A percentile compares a stretch with the other conserved stretches of the same genome.
phyloP scores from a whole-genome alignment of 64 coral and sea anemone genomes.

The Montipora efflorescens region DNA sequence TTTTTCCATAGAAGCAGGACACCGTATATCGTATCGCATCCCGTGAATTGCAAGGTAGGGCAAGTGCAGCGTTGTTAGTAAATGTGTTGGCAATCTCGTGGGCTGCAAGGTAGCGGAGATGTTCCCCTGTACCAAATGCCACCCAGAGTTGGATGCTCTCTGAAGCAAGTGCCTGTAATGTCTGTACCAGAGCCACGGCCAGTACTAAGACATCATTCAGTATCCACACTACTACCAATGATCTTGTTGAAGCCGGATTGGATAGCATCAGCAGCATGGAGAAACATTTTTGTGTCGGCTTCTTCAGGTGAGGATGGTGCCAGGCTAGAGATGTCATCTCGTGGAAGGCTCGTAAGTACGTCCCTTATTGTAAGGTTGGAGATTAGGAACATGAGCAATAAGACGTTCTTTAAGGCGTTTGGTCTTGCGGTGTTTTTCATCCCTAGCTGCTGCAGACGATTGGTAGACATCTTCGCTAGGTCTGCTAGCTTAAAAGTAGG shows the following conservation, averaged over 20 bases:
- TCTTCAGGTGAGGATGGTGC: conserved; percentile 50
- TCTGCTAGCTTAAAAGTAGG: not conserved
- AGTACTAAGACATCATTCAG: too few species aligned
- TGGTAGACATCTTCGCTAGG: not conserved
- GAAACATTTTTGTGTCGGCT: conserved; percentile 52
- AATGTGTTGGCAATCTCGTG: conserved; percentile 44
- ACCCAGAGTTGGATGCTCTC: not conserved
- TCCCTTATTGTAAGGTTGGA: not conserved
- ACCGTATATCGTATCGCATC: conserved; percentile 73
- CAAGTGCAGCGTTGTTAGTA: not conserved
- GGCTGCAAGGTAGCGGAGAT: conserved; percentile 47
- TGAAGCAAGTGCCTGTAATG: not conserved
- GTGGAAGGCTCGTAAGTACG: too few species aligned
- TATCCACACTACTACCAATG: conserved; percentile 16
- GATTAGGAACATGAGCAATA: not conserved
- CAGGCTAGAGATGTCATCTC: not conserved
- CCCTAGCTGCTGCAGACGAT: not conserved
- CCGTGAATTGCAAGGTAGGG: conserved; percentile 53
- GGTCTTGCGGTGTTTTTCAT: not conserved
- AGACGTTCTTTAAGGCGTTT: not conserved
- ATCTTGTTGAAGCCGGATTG: conserved; percentile 38
- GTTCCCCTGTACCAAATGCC: conserved; percentile 49
- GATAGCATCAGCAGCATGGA: conserved; percentile 25
- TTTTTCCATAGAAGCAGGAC: conserved; percentile 52
- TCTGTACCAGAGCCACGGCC: not conserved